Base-by-base conservation (phyloP, 2,797 vertebrate genomes). In the Gadopsis bispinosus region DNA sequence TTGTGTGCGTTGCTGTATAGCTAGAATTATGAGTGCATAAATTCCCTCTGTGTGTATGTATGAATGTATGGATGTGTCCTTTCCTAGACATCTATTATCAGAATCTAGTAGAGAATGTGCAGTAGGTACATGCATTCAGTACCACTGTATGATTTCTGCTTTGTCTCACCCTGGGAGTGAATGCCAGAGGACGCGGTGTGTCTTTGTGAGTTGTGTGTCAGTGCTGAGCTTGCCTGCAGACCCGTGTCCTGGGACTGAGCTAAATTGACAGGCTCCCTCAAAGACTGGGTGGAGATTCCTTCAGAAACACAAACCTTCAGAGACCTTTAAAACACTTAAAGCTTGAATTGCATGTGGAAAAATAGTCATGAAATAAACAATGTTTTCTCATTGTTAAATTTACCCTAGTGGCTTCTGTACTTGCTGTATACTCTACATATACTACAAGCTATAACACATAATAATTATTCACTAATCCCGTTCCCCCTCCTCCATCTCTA, bases 201-300 rank as follows among this genome's bases (percentile, higher is more conserved):
- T 76, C 75, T 90, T 33, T 86, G 90, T 26, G 76, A 89, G 77
- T 75, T 90, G 64, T 86, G 84, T 20, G 79, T 83, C 1, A 64
- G 82, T 0, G 79, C 77, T 9, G 89, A 88, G 75, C 84, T 85
- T 83, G 58, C 58, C 56, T 89, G 82, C 41, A 78, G 77, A 59
- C 69, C 67, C 0, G 45, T 69, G 22, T 89, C 82, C 55, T 77
- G 81, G 63, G 83, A 80, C 0, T 79, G 87, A 63, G 70, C 66
- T 67, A 68, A 26, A 73, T 84, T 88, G 16, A 71, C 63, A 22
- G 91, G 88, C 72, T 92, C 92, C 69, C 89, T 92, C 73, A 93
- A 79, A 47, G 91, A 94, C 78, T 93, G 93, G 26, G 89, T 83
- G 16, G 93, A 94, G 58, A 89, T 87, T 50, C 86, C 94, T 94